These are phyloP conservation scores for Aurelia aurita complex sp. Pacific DNA, from an alignment of 30 jellyfish, hydroid and myxozoan species.

Conservation along the genomic window DNA sequence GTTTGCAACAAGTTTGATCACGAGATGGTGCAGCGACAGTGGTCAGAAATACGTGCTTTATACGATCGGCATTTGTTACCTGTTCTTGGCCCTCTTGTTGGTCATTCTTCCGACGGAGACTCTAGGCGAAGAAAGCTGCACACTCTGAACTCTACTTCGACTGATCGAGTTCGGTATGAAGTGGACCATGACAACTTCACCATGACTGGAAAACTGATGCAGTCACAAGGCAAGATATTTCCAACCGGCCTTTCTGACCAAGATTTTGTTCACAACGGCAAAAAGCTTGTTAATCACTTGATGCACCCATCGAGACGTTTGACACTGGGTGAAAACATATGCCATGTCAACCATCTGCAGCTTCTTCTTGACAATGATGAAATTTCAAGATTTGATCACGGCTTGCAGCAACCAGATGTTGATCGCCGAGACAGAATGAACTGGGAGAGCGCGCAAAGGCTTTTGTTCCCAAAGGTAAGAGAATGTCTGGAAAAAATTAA, in stretches of 20 bases:
- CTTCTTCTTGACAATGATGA: constrained; percentile 8
- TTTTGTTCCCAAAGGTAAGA: constrained; percentile 37
- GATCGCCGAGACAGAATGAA: constrained; percentile 48
- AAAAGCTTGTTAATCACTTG: constrained; percentile 29
- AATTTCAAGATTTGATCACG: constrained; percentile 20
- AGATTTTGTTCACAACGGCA: constrained; percentile 47
- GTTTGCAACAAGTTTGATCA: constrained; percentile 17
- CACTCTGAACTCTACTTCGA: neutral
- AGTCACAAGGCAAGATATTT: constrained; percentile 3
- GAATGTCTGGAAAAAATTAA: constrained; percentile 7
- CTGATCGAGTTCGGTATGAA: constrained; percentile 19
- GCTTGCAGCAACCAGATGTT: constrained; percentile 34
- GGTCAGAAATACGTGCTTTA: constrained; percentile 18
- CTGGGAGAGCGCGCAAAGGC: constrained; percentile 41
- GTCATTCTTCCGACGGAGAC: constrained; percentile 27
- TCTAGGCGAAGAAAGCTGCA: constrained; percentile 24
- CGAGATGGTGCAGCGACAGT: constrained; percentile 11
- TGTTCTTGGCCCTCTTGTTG: constrained; percentile 35
- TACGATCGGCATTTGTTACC: constrained; percentile 9
- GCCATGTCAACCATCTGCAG: constrained; percentile 27
- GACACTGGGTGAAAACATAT: constrained; percentile 27
- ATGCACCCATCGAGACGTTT: constrained; percentile 25
- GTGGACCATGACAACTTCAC: constrained; percentile 32
- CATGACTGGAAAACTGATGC: constrained; percentile 1
- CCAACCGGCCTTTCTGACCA: constrained; percentile 33